Evolutionary conservation across 1,140 invertebrate genomes (phyloP).

Genomic region (Aphidius ervi): DNA sequence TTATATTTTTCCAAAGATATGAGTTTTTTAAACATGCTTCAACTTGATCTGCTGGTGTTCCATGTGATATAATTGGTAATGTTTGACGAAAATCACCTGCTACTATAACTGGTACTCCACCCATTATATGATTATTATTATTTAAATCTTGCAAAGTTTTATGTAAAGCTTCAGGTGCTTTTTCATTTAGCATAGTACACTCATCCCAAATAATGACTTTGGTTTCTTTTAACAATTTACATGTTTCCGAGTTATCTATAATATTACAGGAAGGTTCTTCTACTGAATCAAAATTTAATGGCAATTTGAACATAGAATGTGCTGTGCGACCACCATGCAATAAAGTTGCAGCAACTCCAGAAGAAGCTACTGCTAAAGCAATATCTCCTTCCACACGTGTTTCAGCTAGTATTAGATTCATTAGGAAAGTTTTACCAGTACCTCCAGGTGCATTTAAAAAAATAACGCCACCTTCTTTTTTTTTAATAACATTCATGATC

Average conservation of each 20-base stretch:
- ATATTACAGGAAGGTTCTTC: constrained; percentile 15
- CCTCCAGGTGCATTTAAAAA: constrained; percentile 30
- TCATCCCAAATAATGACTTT: constrained; percentile 27
- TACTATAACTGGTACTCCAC: constrained; percentile 33
- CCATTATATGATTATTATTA: constrained; percentile 26
- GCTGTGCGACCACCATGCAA: constrained; percentile 44
- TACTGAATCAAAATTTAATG: constrained; percentile 18
- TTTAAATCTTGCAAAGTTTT: constrained; percentile 34
- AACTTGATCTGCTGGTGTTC: constrained; percentile 34
- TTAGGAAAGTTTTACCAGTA: constrained; percentile 34
- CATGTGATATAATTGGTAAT: constrained; percentile 46
- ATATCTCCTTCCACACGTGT: constrained; percentile 29
- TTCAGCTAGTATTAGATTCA: constrained; percentile 31
- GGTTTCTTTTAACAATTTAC: background rate
- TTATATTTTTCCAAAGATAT: constrained; percentile 35
- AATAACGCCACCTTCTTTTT: constrained; percentile 25
- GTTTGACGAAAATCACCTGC: constrained; percentile 51
- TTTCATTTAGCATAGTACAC: constrained; percentile 34
- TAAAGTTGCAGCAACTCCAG: constrained; percentile 50
- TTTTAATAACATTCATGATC: constrained; percentile 19
- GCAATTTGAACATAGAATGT: constrained; percentile 42
- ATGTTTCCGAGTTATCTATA: background rate
- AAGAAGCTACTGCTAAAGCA: constrained; percentile 45
- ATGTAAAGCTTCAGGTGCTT: constrained; percentile 27
- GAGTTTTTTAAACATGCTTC: constrained; percentile 39